Percentiles rank a stretch among this genome's conserved stretches.
Evolutionary conservation across 2,797 vertebrate genomes (phyloP).

Genomic region (Halcyon badia): DNA sequence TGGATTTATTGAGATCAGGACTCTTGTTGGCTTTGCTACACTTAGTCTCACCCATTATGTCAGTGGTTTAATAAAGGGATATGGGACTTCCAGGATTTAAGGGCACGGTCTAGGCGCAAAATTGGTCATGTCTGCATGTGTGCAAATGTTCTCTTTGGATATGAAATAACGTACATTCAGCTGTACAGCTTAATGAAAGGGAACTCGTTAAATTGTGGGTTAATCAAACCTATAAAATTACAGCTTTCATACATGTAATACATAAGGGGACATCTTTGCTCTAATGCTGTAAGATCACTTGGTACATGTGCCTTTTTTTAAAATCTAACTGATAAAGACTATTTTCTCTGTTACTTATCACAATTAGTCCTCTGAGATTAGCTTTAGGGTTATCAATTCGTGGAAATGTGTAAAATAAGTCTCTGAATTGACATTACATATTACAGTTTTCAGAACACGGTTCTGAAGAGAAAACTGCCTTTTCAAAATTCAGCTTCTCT

Average conservation of each 20-base stretch:
- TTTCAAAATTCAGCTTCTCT: neutral
- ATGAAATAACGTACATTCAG: neutral
- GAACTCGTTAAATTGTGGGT: neutral
- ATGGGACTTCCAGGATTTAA: neutral
- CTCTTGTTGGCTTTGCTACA: neutral
- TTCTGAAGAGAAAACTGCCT: neutral
- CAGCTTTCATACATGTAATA: neutral
- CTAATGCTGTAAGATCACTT: rapidly evolving
- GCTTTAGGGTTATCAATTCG: neutral
- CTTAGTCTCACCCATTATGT: rapidly evolving
- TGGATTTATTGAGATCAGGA: neutral
- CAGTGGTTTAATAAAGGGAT: neutral
- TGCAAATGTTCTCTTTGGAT: neutral
- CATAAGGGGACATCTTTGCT: neutral
- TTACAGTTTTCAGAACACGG: neutral
- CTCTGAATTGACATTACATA: neutral
- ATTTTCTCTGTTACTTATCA: neutral
- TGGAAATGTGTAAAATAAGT: neutral
- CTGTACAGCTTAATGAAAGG: neutral
- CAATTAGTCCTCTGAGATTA: neutral
- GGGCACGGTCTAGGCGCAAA: neutral
- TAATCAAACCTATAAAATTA: neutral
- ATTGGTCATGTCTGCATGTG: neutral
- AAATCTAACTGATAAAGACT: neutral
- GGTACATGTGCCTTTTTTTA: neutral